phyloP scores from a whole-genome alignment of 2,888 invertebrate genomes.

The Helleia helle region DNA sequence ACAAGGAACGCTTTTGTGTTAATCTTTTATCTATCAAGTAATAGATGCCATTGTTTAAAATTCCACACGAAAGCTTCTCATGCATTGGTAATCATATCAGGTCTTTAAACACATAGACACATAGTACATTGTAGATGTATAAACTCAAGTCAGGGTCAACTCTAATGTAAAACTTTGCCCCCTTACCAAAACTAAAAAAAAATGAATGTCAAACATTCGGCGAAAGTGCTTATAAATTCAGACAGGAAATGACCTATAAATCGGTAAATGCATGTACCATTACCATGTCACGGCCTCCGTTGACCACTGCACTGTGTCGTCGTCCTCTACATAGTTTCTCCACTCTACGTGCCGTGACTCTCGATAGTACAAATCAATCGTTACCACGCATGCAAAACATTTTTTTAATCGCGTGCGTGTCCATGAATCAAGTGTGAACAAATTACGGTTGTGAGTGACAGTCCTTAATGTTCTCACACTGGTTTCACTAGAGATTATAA shows the following conservation, averaged over 20 bases:
- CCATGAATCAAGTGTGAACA: slow-evolving; percentile 13
- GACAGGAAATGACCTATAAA: slow-evolving; percentile 51
- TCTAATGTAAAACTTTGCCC: neutral
- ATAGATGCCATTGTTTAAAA: too few relatives aligned
- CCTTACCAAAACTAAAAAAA: neutral
- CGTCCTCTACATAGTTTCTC: slow-evolving; percentile 43
- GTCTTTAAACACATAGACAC: too few relatives aligned
- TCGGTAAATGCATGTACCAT: slow-evolving; percentile 40
- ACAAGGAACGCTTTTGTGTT: too few relatives aligned
- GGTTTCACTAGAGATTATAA: slow-evolving; percentile 1
- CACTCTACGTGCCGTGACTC: slow-evolving; percentile 40
- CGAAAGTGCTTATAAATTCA: slow-evolving; percentile 39
- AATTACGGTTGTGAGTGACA: neutral
- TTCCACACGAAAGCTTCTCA: too few relatives aligned
- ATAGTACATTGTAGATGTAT: too few relatives aligned
- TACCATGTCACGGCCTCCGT: slow-evolving; percentile 45
- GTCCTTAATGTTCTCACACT: neutral
- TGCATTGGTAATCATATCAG: too few relatives aligned
- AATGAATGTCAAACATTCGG: slow-evolving; percentile 17
- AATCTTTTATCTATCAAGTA: too few relatives aligned
- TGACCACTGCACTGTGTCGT: slow-evolving; percentile 21
- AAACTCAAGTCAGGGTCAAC: too few relatives aligned
- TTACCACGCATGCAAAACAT: slow-evolving; percentile 25
- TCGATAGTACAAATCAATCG: slow-evolving; percentile 25
- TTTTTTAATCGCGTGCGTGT: slow-evolving; percentile 27